Evolutionary conservation across 2,797 vertebrate genomes (phyloP).

Genomic region (Sebastolobus altivelis): DNA sequence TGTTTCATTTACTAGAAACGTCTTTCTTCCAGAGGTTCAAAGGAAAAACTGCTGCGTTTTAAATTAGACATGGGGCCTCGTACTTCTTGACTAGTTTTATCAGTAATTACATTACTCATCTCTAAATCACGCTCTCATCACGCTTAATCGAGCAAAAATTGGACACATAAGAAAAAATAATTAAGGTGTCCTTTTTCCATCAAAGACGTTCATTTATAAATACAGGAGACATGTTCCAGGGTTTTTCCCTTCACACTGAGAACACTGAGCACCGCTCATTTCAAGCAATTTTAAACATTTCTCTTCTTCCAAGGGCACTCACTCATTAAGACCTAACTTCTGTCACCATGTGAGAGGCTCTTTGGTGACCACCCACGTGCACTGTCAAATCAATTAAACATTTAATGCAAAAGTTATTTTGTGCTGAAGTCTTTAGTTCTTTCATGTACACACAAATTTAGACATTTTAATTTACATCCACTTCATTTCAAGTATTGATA

Average conservation of each 20-base stretch:
- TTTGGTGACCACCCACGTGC: constrained; percentile 11
- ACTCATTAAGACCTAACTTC: constrained; percentile 32
- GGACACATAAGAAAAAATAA: constrained; percentile 72
- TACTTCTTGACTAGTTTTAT: constrained; percentile 77
- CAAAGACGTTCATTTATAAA: constrained; percentile 75
- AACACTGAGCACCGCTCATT: constrained; percentile 42
- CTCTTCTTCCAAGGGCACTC: constrained; percentile 35
- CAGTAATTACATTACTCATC: constrained; percentile 81
- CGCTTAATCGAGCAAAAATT: constrained; percentile 77
- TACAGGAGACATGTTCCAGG: constrained; percentile 38
- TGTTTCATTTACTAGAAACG: constrained; percentile 70
- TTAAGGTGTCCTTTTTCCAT: constrained; percentile 74
- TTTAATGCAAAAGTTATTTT: constrained; percentile 4
- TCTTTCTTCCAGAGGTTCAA: constrained; percentile 68
- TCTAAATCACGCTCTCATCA: constrained; percentile 78
- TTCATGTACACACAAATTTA: not conserved
- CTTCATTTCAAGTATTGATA: not conserved
- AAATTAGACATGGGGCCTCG: constrained; percentile 71
- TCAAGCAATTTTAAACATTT: constrained; percentile 50
- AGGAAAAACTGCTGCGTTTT: constrained; percentile 70
- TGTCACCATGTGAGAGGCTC: constrained; percentile 4
- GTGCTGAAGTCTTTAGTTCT: not conserved
- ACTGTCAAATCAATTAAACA: constrained; percentile 4
- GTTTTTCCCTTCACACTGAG: constrained; percentile 7
- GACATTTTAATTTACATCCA: not conserved